Evolutionary conservation across 1,140 invertebrate species (phyloP), one percentile per base, ranked within the genome.

Genomic region (Lepidotrigona ventralis): DNA sequence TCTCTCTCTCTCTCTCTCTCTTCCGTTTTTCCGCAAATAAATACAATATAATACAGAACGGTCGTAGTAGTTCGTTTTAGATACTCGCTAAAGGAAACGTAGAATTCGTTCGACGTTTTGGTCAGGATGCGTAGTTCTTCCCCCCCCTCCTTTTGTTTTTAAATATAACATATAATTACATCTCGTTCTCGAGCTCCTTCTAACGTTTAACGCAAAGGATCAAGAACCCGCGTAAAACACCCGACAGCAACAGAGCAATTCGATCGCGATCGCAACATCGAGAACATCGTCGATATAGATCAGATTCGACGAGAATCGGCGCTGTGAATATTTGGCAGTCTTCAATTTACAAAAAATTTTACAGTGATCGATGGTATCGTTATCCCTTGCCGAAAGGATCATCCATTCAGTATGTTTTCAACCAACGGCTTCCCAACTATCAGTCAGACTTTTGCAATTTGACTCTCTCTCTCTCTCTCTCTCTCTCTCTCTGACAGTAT

Each of bases 31-130:
- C 87, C 56, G 74, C 79, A 66, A 93, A 94, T 94, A 94, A 93
- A 94, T 94, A 94, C 93, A 93, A 86, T 93, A 93, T 93, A 86
- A 91, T 94, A 93, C 92, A 3, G 53, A n/a, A 58, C 21, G 58
- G 11, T 46, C 69, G 68, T 54, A 56, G 66, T 21, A 33, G n/a
- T 26, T 71, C 46, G 26, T 72, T 56, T 56, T 29, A 19, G 58
- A 46, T 56, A 56, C 56, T 64, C 68, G 75, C 53, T 74, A 60
- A 54, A 76, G 33, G 17, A 81, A 81, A 21, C 33, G 19, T 12
- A 33, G 58, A 54, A 29, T 29, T 29, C 21, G 12, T 56, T 46
- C 63, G 6, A 60, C 26, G 26, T 17, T 58, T 58, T 17, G 71
- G 46, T 71, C 70, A n/a, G 54, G 21, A 54, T 29, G n/a, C 54